Conservation (phyloP, 2,888 invertebrate species). For the Oxyscelio sp. region DNA sequence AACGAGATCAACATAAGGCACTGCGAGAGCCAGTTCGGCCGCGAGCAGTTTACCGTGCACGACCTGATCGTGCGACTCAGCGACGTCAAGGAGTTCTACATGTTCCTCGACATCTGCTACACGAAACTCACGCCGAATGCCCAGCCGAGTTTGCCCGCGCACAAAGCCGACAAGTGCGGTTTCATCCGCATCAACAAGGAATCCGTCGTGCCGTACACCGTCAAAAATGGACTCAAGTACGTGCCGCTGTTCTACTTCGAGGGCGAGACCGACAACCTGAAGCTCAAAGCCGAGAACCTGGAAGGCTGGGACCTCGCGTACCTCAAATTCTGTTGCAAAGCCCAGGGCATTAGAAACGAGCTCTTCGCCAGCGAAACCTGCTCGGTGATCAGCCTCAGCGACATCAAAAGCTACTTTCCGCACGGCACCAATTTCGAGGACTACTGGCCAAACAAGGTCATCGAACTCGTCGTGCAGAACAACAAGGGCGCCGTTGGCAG, state of each 20-base stretch:
- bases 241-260: conserved; percentile 97
- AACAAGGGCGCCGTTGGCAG: conserved; percentile 90
- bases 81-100: conserved; percentile 97
- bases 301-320: conserved; percentile 98
- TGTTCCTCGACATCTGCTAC: conserved; percentile 96
- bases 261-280: conserved; percentile 97
- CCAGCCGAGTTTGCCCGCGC: conserved; percentile 89
- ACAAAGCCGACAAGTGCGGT: conserved; percentile 93
- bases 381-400: conserved; percentile 96
- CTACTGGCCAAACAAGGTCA: conserved; percentile 97
- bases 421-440: conserved; percentile 97
- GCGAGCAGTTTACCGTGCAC: conserved; percentile 95
- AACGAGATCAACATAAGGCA: conserved; percentile 98
- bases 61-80: conserved; percentile 96
- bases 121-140: conserved; percentile 93
- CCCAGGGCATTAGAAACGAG: conserved; percentile 97
- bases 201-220: conserved; percentile 97
- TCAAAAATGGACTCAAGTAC: conserved; percentile 94
- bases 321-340: conserved; percentile 97
- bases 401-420: conserved; percentile 97
- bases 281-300: conserved; percentile 95
- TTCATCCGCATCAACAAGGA: conserved; percentile 97
- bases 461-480: conserved; percentile 93
- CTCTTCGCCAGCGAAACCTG: conserved; percentile 97
- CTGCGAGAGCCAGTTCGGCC: conserved; percentile 96